Evolutionary conservation across 64 coral and sea anemone genomes (phyloP).

Genomic region (Pocillopora damicornis): DNA sequence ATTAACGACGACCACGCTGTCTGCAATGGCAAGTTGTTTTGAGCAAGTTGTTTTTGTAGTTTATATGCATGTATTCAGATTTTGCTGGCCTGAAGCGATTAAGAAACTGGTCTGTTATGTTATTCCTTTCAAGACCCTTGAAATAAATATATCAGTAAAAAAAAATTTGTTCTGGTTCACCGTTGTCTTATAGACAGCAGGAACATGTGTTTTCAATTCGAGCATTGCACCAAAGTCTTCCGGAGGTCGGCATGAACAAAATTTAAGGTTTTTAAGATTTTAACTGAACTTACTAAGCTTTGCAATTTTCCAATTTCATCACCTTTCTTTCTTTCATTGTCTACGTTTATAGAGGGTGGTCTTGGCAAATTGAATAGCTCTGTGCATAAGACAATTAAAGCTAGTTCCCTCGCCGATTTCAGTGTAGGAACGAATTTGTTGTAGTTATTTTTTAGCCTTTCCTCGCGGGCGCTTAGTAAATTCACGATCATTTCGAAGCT

Average conservation of each 20-base stretch:
- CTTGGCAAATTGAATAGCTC: background rate
- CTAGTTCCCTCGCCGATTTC: background rate
- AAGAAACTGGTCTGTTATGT: background rate
- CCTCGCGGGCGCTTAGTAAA: background rate
- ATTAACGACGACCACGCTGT: no score
- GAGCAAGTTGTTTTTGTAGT: no score
- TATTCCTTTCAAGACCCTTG: background rate
- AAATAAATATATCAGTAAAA: no score
- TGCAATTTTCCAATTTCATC: background rate
- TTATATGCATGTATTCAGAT: background rate
- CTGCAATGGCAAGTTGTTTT: no score
- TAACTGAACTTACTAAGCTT: background rate
- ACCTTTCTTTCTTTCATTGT: background rate
- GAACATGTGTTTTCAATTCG: background rate
- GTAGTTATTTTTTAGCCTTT: background rate
- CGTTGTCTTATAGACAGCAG: background rate
- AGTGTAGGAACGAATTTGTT: background rate
- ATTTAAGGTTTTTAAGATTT: background rate
- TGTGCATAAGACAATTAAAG: background rate
- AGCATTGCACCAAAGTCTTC: background rate
- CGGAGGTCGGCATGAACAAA: background rate
- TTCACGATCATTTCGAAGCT: background rate
- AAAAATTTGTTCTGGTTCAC: background rate
- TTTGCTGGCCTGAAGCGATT: background rate
- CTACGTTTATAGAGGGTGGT: conserved; percentile 3